Evolutionary conservation across 2,797 vertebrate species (phyloP), one percentile per base, ranked within the genome.

Genomic region (Chromobotia macracanthus): DNA sequence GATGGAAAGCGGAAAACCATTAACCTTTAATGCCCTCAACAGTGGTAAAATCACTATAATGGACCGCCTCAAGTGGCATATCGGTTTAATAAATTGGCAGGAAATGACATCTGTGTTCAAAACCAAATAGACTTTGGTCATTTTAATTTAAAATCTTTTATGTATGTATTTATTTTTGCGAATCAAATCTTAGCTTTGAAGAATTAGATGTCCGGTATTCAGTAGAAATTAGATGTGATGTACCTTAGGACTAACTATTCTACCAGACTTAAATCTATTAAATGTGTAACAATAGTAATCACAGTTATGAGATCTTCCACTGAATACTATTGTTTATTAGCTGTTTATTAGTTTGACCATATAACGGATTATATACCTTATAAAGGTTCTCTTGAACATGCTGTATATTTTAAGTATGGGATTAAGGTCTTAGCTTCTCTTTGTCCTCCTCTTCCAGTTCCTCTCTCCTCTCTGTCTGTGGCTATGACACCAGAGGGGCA

Each of bases 381-480:
- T 15, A 51, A 74, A 38, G 46, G 16, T 12, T 16, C 0, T 55
- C 6, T 71, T 1, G 13, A 21, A 56, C 50, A 5, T 41, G 4
- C 13, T 60, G 6, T 53, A 19, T 7, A 19, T 23, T 23, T 41
- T 50, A 31, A 28, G 44, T 12, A 15, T 28, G 15, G 58, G 5
- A 61, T 58, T 15, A 9, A n/a, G 23, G 9, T 35, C 7, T 15
- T 73, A 73, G 46, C 15, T 9, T 55, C 28, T 38, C 50, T 53
- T 75, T 75, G 61, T 41, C 31, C 18, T 55, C 31, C 11, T 55
- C 21, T 75, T 53, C 50, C 1, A 50, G 56, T 31, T 61, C 48
- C 15, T 61, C 51, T 15, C 9, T 61, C 15, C 56, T 51, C 13
- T 70, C 28, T 64, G 55, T 78, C 67, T 71, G 55, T 63, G 66